Conservation (phyloP, 2,113 vertebrate species). For the Perca fluviatilis region DNA sequence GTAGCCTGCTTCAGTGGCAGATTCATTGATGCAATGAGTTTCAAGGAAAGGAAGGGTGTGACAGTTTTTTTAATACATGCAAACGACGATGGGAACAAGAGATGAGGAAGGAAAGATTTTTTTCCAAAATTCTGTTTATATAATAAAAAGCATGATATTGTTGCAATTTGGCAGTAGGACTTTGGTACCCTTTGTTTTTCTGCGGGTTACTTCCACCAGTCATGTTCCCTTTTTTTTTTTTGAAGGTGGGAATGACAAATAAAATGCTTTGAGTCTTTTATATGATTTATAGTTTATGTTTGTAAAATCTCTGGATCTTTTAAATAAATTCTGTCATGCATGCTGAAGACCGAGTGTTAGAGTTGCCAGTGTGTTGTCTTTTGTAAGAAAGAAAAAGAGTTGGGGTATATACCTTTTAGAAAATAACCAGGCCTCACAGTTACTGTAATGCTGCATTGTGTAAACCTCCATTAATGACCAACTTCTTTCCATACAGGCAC, state of each 20-base stretch:
- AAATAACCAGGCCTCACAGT: neutral
- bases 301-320: constrained; percentile 49
- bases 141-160: constrained; percentile 62
- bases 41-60: neutral
- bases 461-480: neutral
- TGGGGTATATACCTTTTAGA: neutral
- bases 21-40: constrained; percentile 12
- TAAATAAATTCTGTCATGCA: constrained; percentile 55
- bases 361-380: constrained; percentile 31
- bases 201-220: constrained; percentile 37
- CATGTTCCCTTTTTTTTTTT: constrained; percentile 25
- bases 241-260: constrained; percentile 54
- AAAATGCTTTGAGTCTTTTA: constrained; percentile 52
- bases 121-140: constrained; percentile 42
- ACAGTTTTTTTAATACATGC: neutral
- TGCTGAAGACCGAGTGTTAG: constrained; percentile 40
- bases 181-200: constrained; percentile 50
- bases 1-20: constrained; percentile 20
- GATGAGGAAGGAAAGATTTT: neutral
- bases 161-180: constrained; percentile 50
- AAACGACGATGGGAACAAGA: constrained; percentile 47
- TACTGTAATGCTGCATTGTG: neutral
- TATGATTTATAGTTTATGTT: constrained; percentile 52
- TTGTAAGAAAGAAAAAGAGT: constrained; percentile 8
- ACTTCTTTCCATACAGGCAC: neutral